Conservation (phyloP, 1,140 invertebrate genomes). For the Leucophenga varia region DNA sequence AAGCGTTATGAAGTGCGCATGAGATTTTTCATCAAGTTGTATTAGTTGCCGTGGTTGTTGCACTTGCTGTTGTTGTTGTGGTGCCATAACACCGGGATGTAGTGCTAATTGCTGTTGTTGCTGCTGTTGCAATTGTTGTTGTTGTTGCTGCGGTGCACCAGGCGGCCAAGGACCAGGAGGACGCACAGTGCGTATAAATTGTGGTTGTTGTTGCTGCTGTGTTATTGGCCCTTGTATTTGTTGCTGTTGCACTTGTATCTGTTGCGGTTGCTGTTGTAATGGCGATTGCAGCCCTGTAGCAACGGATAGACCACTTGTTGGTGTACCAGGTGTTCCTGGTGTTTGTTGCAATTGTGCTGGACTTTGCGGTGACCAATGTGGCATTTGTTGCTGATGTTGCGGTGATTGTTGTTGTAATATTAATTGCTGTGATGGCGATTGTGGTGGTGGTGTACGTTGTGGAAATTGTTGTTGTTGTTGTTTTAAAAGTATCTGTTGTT, state of each 20-base stretch:
- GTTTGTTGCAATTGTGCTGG: conserved; percentile 35
- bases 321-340: conserved; percentile 38
- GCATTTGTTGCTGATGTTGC: conserved; percentile 38
- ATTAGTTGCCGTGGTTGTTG: conserved; percentile 67
- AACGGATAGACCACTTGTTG: conserved; percentile 24
- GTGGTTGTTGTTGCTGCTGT: conserved; percentile 29
- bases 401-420: conserved; percentile 43
- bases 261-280: conserved; percentile 31
- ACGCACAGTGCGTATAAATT: conserved; percentile 22
- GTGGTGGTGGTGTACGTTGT: conserved; percentile 41
- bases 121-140: conserved; percentile 56
- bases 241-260: conserved; percentile 19
- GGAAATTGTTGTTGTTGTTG: conserved; percentile 33
- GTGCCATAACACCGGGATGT: conserved; percentile 44
- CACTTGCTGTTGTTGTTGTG: conserved; percentile 33
- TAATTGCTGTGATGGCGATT: conserved; percentile 29
- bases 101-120: conserved; percentile 57
- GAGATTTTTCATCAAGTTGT: conserved; percentile 76
- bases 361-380: conserved; percentile 41
- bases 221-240: conserved; percentile 4
- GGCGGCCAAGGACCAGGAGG: conserved; percentile 42
- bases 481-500: conserved; percentile 35
- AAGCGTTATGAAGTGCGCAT: conserved; percentile 80
- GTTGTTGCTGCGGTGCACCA: conserved; percentile 6
- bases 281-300: conserved; percentile 47